Base-by-base conservation (phyloP, 2,888 invertebrate genomes). In the Conchocele bisecta region DNA sequence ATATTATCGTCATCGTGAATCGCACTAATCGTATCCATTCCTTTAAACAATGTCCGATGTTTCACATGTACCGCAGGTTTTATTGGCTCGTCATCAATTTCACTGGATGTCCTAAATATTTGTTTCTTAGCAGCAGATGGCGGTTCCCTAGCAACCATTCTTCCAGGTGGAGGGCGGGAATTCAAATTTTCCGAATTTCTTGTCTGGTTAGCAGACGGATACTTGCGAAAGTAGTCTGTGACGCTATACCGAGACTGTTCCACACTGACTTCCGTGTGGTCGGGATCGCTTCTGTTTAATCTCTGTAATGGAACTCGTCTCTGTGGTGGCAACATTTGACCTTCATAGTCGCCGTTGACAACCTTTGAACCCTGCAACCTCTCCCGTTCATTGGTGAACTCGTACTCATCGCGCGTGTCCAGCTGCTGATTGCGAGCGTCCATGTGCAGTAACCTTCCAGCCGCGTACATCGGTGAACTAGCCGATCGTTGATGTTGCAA, bases 181-280 rank as follows among this genome's bases (percentile, higher is more conserved):
- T 35, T 51, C 22, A 9, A 9, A n/a, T n/a, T n/a, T 31, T 51
- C 26, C 35, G 41, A 31, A 15, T 15, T 24, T 29, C 53, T 59
- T 26, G 59, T 63, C 26, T 73, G 73, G 26, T 64, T 63, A 7
- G 53, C 44, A 9, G 80, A 72, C 28, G 73, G 79, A 68, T 88
- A 87, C 67, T 85, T 88, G 31, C 64, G 79, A 50, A 87, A 88
- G 67, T 88, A 87, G 42, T 88, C 87, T 4, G 84, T 86, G 2
- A 87, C 81, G 63, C 88, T 88, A 63, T 84, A 85, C 9, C 86
- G 66, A 1, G 86, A 85, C 26, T 76, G 70, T 31, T 75, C 77
- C 9, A 72, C 71, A 59, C 77, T 79, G 26, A 75, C 56, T 37
- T 77, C 75, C 22, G 75, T 66, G 3, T 50, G 63, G 28, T 54